Evolutionary conservation across 1,140 invertebrate species (phyloP).

Genomic region (Nylanderia fulva): DNA sequence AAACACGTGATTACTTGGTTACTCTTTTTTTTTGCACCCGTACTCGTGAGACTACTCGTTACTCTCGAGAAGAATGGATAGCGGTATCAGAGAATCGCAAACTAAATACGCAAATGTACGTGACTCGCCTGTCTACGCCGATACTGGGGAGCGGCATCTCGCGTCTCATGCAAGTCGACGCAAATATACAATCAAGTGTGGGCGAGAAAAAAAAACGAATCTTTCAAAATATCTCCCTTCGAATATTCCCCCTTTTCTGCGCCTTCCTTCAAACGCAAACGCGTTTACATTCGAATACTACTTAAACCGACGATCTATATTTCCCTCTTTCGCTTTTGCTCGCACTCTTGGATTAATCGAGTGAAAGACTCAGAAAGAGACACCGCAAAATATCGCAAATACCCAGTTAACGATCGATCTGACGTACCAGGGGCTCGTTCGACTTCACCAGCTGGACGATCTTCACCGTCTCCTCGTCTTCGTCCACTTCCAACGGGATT

Average conservation of each 20-base stretch:
- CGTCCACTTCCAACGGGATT: constrained; percentile 94
- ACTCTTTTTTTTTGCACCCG: not conserved
- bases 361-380: constrained; percentile 37
- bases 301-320: not conserved
- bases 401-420: constrained; percentile 50
- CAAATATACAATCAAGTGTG: constrained; percentile 51
- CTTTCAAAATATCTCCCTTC: constrained; percentile 17
- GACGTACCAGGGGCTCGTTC: constrained; percentile 97
- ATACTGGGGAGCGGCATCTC: constrained; percentile 58
- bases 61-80: not conserved
- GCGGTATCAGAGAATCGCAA: constrained; percentile 14
- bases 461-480: constrained; percentile 98
- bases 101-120: constrained; percentile 33
- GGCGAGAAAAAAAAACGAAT: constrained; percentile 38
- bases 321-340: constrained; percentile 25
- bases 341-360: constrained; percentile 47
- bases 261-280: constrained; percentile 1
- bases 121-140: constrained; percentile 58
- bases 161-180: constrained; percentile 68
- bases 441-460: constrained; percentile 98
- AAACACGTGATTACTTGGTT: constrained; percentile 84
- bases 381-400: constrained; percentile 46
- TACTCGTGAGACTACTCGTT: constrained; percentile 36
- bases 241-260: not conserved
- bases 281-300: constrained; percentile 18